Conservation (phyloP, 2,888 invertebrate genomes). For the Andrena minutula region DNA sequence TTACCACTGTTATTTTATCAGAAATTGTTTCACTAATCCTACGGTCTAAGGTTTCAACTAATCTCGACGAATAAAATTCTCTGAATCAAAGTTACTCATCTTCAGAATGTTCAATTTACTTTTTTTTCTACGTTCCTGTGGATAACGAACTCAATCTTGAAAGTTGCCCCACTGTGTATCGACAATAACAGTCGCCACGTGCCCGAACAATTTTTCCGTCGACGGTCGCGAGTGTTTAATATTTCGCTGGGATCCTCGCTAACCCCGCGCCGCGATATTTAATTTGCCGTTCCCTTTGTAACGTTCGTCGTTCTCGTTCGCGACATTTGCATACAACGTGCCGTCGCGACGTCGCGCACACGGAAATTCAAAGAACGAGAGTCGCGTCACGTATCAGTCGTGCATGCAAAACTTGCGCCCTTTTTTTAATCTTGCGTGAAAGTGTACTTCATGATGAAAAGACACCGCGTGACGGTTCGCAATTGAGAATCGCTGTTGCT, state of each 20-base stretch:
- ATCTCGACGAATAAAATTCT: too few species aligned
- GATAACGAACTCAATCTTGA: too few species aligned
- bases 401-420: constrained; percentile 20
- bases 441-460: not conserved
- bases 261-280: constrained; percentile 37
- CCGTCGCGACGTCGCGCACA: constrained; percentile 7
- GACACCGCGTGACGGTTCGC: not conserved
- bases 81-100: too few species aligned
- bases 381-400: constrained; percentile 45
- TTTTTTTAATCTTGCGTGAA: constrained; percentile 45
- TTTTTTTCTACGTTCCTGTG: too few species aligned
- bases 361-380: constrained; percentile 41
- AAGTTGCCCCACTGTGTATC: not conserved
- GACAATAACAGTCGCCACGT: not conserved
- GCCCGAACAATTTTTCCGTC: not conserved
- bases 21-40: too few species aligned
- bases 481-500: not conserved
- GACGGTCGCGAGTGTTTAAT: constrained; percentile 27
- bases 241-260: constrained; percentile 2
- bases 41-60: too few species aligned
- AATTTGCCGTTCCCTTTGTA: constrained; percentile 43
- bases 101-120: too few species aligned
- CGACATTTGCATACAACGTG: constrained; percentile 53
- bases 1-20: too few species aligned
- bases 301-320: constrained; percentile 27